Percentiles rank a stretch among this genome's conserved stretches.
Evolutionary conservation across 1,140 invertebrate genomes (phyloP).

Genomic region (Leptinotarsa lineolata): DNA sequence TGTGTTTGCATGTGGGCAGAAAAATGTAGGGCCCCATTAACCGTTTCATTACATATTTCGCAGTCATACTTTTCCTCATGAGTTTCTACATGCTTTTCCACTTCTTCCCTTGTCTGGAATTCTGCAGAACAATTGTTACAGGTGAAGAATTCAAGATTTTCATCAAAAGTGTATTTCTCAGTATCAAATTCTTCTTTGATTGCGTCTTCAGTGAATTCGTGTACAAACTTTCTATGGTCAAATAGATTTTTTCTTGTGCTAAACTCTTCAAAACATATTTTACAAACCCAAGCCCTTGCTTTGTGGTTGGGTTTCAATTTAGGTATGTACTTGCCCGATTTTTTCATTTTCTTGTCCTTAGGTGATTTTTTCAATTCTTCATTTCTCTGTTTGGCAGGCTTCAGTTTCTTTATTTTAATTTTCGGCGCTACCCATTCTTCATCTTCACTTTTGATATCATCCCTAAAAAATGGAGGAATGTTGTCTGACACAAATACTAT

Average conservation of each 20-base stretch:
- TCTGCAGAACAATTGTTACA: conserved; percentile 46
- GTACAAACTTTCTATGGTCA: conserved; percentile 37
- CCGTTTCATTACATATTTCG: conserved; percentile 35
- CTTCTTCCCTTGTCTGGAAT: conserved; percentile 40
- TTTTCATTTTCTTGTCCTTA: conserved; percentile 18
- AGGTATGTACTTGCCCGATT: conserved; percentile 16
- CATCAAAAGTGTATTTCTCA: conserved; percentile 42
- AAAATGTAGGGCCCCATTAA: conserved; percentile 44
- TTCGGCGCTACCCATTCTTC: background rate
- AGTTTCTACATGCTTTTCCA: conserved; percentile 52
- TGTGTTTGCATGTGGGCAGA: conserved; percentile 44
- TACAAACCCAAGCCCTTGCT: conserved; percentile 44
- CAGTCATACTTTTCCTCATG: conserved; percentile 45
- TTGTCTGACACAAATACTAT: conserved; percentile 12
- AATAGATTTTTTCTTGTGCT: conserved; percentile 38
- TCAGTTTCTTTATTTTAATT: background rate
- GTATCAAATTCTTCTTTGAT: conserved; percentile 13
- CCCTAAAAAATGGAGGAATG: conserved; percentile 16
- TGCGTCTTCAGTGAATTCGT: conserved; percentile 27
- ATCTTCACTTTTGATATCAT: conserved; percentile 1
- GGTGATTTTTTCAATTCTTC: background rate
- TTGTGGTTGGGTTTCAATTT: conserved; percentile 39
- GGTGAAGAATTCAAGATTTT: conserved; percentile 39
- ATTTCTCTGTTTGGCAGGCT: too few relatives aligned
- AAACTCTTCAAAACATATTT: conserved; percentile 43